Base-by-base conservation (phyloP, 2,113 vertebrate genomes). In the Sebastes fasciatus region DNA sequence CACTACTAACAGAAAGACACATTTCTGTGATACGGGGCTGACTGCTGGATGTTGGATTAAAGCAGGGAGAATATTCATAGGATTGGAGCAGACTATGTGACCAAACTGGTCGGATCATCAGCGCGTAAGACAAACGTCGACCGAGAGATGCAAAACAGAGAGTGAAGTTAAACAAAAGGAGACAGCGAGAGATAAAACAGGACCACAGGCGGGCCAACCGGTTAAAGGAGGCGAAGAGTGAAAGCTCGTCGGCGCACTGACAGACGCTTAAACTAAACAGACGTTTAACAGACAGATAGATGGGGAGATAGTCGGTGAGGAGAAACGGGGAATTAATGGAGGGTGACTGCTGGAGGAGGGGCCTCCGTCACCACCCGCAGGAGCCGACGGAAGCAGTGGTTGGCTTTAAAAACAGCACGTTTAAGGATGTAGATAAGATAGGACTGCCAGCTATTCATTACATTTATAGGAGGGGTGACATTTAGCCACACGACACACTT, bases 71-170 rank as follows among this genome's bases (percentile, higher is more conserved):
- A 89, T 92, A 87, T 77, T 84, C 77, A 12, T 17, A 40, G 86
- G 92, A 91, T 91, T 77, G 88, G 14, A 48, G 74, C 68, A 84
- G 92, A 94, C 92, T 90, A 82, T 2, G 69, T 60, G 74, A 55
- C 58, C 84, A 70, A 87, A 84, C 80, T 46, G 74, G 78, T 82
- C 52, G 63, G 54, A 62, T 74, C 63, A 80, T 70, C 74, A 52
- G 61, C 0, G 43, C 52, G 57, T 34, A 8, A 34, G n/a, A 58
- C 34, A 70, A 48, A 54, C 23, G 51, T 72, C 52, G 34, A 34
- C 49, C 61, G 52, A 40, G 57, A 66, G 55, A 12, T 52, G 64
- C 49, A 51, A 85, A 64, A 49, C 3, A 34, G 42, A 51, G 77
- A 74, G 82, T 12, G 9, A 13, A 6, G 65, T 74, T 46, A 40